A percentile compares a stretch with the other conserved stretches of the same genome.
phyloP scores from a whole-genome alignment of 2,113 vertebrate species.

The human (Homo sapiens) region DNA sequence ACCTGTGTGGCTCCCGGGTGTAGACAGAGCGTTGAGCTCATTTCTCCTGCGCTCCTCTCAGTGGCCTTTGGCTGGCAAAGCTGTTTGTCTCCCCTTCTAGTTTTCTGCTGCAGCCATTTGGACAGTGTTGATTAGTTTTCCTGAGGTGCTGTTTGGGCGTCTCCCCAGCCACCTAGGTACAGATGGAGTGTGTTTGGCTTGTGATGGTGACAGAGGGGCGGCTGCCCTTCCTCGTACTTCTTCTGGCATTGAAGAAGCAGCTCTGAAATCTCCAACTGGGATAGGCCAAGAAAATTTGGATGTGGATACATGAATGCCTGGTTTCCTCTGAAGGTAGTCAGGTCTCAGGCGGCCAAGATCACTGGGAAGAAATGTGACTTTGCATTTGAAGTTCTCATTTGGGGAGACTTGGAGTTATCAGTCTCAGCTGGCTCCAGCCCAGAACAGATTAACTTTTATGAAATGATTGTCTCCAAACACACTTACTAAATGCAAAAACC shows the following conservation, averaged over 20 bases:
- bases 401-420: constrained; percentile 21
- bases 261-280: background rate
- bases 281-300: constrained; percentile 10
- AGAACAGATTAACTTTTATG: constrained; percentile 25
- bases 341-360: background rate
- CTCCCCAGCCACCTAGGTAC: constrained; percentile 11
- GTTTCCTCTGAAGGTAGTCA: constrained; percentile 1
- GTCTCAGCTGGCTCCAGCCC: constrained; percentile 19
- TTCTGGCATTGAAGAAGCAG: background rate
- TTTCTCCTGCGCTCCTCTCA: background rate
- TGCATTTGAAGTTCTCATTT: background rate
- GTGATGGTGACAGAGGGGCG: background rate
- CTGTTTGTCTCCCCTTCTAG: constrained; percentile 9
- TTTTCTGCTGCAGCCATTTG: constrained; percentile 50
- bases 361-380: constrained; percentile 19
- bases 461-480: constrained; percentile 53
- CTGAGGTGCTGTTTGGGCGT: constrained; percentile 13
- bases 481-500: constrained; percentile 47
- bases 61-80: background rate
- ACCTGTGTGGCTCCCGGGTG: background rate
- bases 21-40: background rate
- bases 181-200: background rate
- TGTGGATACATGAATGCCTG: background rate
- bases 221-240: background rate
- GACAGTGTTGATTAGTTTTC: constrained; percentile 46